phyloP scores from a whole-genome alignment of 2,113 vertebrate genomes.

The Dolichotis patagonum region DNA sequence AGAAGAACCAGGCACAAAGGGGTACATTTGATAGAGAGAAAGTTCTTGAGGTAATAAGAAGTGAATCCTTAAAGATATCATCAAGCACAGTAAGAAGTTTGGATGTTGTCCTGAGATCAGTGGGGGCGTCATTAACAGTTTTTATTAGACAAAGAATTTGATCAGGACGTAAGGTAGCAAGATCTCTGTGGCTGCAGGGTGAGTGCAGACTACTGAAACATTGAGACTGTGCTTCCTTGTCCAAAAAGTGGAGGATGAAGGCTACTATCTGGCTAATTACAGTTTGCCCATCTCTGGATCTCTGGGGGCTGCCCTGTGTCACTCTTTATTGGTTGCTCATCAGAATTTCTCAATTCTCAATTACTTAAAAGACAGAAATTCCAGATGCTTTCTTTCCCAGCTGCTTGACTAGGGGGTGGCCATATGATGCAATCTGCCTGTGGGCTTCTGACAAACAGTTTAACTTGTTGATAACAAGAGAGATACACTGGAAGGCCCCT shows the following conservation, averaged over 20 bases:
- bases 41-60: not conserved
- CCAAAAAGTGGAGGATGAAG: not conserved
- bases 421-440: not conserved
- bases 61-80: not conserved
- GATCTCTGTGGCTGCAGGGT: not conserved
- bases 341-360: not conserved
- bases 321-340: not conserved
- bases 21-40: not conserved
- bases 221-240: not conserved
- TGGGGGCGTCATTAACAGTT: not conserved
- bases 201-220: not conserved
- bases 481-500: not conserved
- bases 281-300: not conserved
- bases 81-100: not conserved
- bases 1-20: not conserved
- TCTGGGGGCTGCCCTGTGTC: not conserved
- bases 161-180: constrained; percentile 10
- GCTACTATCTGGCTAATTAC: not conserved
- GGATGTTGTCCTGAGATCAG: not conserved
- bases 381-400: not conserved
- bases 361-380: constrained; percentile 8
- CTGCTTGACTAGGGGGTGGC: not conserved
- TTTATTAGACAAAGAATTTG: constrained; percentile 33
- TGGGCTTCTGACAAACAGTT: constrained; percentile 5
- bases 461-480: not conserved